These are phyloP conservation scores for Julus scandinavius DNA, from an alignment of 2,888 invertebrate genomes.

Conservation along the genomic window DNA sequence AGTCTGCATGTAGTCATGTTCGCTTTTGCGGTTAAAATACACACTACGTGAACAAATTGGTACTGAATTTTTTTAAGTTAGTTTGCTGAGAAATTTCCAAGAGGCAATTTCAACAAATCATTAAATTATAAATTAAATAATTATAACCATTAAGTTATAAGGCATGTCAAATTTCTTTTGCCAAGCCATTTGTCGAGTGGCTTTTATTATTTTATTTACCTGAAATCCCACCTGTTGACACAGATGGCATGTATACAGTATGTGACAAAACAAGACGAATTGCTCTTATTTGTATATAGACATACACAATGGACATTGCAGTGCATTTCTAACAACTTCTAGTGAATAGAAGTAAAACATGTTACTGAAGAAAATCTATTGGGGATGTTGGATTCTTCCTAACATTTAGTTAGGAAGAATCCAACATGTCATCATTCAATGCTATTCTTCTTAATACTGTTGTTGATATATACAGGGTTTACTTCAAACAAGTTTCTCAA, in stretches of 20 bases:
- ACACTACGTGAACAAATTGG: not conserved
- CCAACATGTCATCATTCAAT: too few species aligned
- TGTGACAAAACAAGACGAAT: not conserved
- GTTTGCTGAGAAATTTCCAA: not conserved
- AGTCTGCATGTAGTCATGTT: constrained; percentile 1
- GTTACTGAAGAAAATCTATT: too few species aligned
- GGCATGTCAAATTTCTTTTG: not conserved
- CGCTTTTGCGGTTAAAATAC: not conserved
- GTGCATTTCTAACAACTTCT: too few species aligned
- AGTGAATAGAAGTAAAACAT: too few species aligned
- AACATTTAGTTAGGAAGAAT: too few species aligned
- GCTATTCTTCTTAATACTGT: too few species aligned
- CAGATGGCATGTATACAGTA: not conserved
- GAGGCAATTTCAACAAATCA: not conserved
- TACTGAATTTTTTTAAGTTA: not conserved
- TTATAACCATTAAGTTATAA: not conserved
- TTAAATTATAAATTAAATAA: not conserved
- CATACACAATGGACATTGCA: too few species aligned
- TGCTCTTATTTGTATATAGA: not conserved
- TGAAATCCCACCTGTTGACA: not conserved
- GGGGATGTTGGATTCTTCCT: too few species aligned
- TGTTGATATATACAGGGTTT: too few species aligned
- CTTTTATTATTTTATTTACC: not conserved
- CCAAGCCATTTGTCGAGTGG: not conserved
- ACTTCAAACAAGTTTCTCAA: too few species aligned